These are phyloP conservation scores for Dysmachus trigonus DNA, from an alignment of 2,888 invertebrate species.

Conservation along the genomic window DNA sequence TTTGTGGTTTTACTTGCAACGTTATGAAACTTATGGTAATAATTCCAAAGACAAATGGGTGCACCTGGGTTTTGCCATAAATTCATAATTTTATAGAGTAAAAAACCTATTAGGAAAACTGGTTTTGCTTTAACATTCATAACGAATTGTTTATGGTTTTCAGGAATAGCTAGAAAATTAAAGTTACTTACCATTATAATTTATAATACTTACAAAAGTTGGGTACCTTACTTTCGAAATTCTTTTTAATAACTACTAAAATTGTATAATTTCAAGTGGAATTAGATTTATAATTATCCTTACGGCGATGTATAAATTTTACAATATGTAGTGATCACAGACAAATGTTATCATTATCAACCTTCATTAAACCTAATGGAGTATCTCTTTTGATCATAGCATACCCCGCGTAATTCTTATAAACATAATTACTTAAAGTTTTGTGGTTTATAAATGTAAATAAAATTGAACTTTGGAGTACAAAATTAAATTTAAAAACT, in stretches of 20 bases:
- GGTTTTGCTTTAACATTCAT: not conserved
- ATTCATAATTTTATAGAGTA: not conserved
- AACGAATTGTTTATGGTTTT: not conserved
- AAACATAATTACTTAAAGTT: no score
- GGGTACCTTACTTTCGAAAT: not conserved
- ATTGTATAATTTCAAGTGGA: not conserved
- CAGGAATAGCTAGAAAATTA: not conserved
- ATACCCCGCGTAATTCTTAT: no score
- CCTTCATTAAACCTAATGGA: no score
- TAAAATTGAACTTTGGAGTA: no score
- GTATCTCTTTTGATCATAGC: no score
- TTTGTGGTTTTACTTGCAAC: not conserved
- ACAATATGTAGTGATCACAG: no score
- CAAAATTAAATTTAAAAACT: no score
- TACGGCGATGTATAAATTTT: no score
- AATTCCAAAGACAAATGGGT: not conserved
- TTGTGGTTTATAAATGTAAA: no score
- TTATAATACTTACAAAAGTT: not conserved
- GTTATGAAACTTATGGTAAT: not conserved
- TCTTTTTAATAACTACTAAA: no score
- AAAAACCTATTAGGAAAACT: not conserved
- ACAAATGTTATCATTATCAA: no score
- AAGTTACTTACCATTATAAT: not conserved
- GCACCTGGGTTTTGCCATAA: not conserved
- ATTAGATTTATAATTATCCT: not conserved